Evolutionary conservation across 2,888 invertebrate genomes (phyloP).

Genomic region (Drosophila paranaensis): DNA sequence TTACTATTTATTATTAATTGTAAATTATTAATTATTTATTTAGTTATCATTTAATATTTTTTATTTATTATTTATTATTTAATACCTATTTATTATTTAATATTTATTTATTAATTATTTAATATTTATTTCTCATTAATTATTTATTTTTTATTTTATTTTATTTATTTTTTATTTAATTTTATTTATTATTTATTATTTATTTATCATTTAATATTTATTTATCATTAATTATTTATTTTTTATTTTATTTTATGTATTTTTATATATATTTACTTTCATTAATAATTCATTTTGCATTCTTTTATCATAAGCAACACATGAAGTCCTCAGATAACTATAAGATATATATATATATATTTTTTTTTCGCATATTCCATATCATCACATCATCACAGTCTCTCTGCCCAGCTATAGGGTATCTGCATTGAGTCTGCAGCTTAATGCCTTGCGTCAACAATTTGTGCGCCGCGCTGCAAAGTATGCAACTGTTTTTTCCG

Average conservation of each 20-base stretch:
- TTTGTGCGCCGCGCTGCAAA: constrained; percentile 66
- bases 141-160: not conserved
- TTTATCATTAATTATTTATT: not conserved
- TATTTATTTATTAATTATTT: not conserved
- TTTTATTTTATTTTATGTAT: not conserved
- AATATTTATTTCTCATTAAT: not conserved
- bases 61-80: not conserved
- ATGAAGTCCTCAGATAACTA: not conserved
- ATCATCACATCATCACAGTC: not conserved
- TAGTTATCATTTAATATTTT: not conserved
- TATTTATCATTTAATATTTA: not conserved
- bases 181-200: not conserved
- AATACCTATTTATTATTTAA: not conserved
- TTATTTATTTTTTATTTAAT: not conserved
- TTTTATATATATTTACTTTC: not conserved
- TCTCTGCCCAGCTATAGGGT: constrained; percentile 26
- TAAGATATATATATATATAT: not conserved
- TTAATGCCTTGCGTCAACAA: constrained; percentile 82
- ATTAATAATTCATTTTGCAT: too few species aligned
- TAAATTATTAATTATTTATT: not conserved
- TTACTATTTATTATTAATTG: not conserved
- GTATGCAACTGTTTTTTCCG: constrained; percentile 57
- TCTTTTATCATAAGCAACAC: too few species aligned
- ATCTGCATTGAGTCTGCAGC: constrained; percentile 37
- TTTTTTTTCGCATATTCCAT: too few species aligned